Conservation (phyloP, 2,113 vertebrate species). For the Erythrocercus mccallii region DNA sequence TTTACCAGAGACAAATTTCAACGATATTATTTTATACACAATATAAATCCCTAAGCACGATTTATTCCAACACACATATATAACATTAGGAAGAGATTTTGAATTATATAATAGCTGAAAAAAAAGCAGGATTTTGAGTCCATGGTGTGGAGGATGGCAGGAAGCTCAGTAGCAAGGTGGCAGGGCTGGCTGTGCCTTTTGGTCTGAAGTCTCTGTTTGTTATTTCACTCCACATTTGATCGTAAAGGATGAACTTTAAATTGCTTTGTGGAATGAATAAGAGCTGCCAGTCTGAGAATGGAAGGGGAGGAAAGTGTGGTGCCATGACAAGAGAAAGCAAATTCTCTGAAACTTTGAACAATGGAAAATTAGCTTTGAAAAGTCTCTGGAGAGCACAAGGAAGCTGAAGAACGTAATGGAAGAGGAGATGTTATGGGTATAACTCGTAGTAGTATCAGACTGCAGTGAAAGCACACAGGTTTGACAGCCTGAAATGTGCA, state of each 20-base stretch:
- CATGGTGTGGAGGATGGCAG: not conserved
- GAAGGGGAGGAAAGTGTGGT: not conserved
- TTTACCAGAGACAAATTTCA: no score
- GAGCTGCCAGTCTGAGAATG: not conserved
- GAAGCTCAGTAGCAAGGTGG: not conserved
- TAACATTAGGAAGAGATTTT: not conserved
- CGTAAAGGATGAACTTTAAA: not conserved
- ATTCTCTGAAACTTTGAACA: not conserved
- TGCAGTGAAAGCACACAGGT: not conserved
- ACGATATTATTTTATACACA: no score
- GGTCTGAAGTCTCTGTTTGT: not conserved
- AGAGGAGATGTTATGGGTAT: not conserved
- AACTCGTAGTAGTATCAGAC: not conserved
- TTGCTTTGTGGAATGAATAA: not conserved
- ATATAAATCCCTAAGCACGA: no score
- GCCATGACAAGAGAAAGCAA: not conserved
- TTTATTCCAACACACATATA: no score
- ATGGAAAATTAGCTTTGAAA: conserved; percentile 7
- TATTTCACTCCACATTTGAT: not conserved
- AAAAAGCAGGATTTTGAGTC: not conserved
- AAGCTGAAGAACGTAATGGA: not conserved
- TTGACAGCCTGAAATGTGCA: not conserved
- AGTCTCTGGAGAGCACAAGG: not conserved
- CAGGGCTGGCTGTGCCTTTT: not conserved
- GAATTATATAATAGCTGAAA: not conserved